phyloP scores from a whole-genome alignment of 2,113 vertebrate genomes.

The Chascanopsetta lugubris region DNA sequence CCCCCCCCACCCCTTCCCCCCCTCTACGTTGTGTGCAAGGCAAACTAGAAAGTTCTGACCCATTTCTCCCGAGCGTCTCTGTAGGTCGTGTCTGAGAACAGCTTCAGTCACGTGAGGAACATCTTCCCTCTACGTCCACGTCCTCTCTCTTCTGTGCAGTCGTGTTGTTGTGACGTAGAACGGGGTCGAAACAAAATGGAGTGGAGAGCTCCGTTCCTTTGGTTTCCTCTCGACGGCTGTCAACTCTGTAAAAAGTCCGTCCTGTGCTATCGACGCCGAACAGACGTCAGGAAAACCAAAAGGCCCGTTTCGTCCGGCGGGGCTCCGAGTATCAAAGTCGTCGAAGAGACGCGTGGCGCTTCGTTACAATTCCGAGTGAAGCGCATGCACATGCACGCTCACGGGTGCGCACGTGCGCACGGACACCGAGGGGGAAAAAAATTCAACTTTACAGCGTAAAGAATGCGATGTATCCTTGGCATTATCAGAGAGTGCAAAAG shows the following conservation, averaged over 20 bases:
- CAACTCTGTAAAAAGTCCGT: constrained; percentile 60
- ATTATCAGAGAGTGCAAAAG: constrained; percentile 78
- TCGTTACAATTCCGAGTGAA: constrained; percentile 61
- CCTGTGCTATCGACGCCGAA: constrained; percentile 54
- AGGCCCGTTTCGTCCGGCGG: constrained; percentile 51
- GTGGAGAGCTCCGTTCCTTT: constrained; percentile 65
- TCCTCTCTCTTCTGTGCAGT: background rate
- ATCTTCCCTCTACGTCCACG: constrained; percentile 3
- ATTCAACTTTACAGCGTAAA: constrained; percentile 51
- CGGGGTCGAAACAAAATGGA: constrained; percentile 26
- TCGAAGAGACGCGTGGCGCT: constrained; percentile 69
- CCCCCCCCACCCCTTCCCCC: no score
- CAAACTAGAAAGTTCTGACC: no score
- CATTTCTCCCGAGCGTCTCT: no score
- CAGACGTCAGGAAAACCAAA: constrained; percentile 40
- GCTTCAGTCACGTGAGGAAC: constrained; percentile 8
- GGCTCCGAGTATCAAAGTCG: constrained; percentile 50
- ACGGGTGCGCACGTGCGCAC: constrained; percentile 66
- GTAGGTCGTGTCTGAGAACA: no score
- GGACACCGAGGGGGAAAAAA: constrained; percentile 36
- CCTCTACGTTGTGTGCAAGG: no score
- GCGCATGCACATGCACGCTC: constrained; percentile 63
- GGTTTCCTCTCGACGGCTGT: constrained; percentile 70
- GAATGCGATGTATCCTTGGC: constrained; percentile 80
- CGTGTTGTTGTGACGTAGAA: constrained; percentile 44